Percentiles rank a stretch among this genome's conserved stretches.
Conservation (phyloP, 2,113 vertebrate genomes). For the Nothoprocta pentlandii region DNA sequence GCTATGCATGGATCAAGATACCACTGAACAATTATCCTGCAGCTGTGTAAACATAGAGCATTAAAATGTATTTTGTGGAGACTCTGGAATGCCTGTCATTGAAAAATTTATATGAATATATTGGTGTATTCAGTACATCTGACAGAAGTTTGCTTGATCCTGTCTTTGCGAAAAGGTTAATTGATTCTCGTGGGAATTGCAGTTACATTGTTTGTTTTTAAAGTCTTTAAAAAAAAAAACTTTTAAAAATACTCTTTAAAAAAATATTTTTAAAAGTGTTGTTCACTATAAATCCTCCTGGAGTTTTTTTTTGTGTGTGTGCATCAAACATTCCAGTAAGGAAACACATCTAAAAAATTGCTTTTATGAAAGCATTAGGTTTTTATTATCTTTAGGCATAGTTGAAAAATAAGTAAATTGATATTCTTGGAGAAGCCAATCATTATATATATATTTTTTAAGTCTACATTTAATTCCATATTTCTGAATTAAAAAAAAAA, state of each 20-base stretch:
- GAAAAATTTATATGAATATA: not conserved
- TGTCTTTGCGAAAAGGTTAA: not conserved
- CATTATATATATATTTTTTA: not conserved
- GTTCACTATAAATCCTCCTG: not conserved
- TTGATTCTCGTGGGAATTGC: not conserved
- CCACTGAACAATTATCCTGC: not conserved
- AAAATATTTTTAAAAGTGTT: not conserved
- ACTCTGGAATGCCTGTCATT: not conserved
- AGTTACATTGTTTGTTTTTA: not conserved
- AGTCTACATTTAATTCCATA: not conserved
- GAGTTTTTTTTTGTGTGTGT: not conserved
- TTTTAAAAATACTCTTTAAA: too few species aligned
- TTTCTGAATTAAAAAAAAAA: not conserved
- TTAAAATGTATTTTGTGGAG: not conserved
- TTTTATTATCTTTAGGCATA: not conserved
- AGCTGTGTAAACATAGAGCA: not conserved
- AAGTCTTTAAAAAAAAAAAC: not conserved
- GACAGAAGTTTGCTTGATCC: not conserved
- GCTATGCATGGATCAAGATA: too few species aligned
- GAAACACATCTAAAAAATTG: not conserved
- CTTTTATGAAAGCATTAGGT: accelerated
- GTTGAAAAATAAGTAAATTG: not conserved
- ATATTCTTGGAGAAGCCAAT: not conserved
- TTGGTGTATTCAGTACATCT: not conserved
- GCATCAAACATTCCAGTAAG: not conserved